Percentiles rank a stretch among this genome's conserved stretches.
Evolutionary conservation across 2,797 vertebrate genomes (phyloP).

Genomic region (Psittacula derbiana): DNA sequence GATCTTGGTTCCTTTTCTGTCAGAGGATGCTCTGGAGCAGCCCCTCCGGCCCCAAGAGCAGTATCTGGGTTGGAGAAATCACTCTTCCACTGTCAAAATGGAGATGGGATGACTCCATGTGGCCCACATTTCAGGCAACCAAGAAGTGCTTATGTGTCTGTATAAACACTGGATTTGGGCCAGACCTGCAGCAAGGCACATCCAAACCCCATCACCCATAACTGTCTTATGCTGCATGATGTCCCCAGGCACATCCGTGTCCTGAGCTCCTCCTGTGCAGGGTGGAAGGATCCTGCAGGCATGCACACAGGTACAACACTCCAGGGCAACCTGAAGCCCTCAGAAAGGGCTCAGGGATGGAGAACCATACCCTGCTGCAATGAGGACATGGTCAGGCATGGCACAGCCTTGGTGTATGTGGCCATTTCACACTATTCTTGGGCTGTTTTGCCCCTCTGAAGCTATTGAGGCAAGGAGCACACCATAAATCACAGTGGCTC

Average conservation of each 20-base stretch:
- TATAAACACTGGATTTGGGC: background rate
- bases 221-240: rapidly evolving
- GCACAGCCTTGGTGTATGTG: background rate
- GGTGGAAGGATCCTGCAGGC: rapidly evolving
- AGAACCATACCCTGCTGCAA: rapidly evolving
- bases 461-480: background rate
- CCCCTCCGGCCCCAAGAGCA: rapidly evolving
- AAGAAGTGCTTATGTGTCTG: background rate
- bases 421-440: background rate
- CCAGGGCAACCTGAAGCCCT: background rate
- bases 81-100: rapidly evolving
- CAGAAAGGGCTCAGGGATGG: background rate
- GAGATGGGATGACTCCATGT: background rate
- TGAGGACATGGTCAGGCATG: rapidly evolving
- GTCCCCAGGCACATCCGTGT: background rate
- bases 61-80: background rate
- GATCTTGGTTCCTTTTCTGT: background rate
- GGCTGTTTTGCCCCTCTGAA: background rate
- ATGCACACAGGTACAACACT: rapidly evolving
- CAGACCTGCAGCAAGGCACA: too few relatives aligned
- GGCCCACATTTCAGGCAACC: background rate
- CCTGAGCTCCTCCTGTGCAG: background rate
- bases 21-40: background rate
- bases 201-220: rapidly evolving
- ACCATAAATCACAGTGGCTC: rapidly evolving